Conservation (phyloP, 2,888 invertebrate species). For the Tipula lateralis region DNA sequence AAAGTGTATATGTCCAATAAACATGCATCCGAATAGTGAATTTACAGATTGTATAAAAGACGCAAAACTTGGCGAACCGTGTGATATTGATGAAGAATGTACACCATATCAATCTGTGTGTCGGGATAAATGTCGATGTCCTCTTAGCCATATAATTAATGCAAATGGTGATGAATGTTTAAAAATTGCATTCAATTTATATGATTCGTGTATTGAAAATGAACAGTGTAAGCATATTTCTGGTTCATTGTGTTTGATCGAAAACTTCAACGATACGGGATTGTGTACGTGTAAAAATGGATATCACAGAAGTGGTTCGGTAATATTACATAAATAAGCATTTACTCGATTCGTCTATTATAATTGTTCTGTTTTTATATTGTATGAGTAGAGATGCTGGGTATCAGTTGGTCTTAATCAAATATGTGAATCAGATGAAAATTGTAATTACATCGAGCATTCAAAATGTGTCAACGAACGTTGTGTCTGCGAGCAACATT, state of each 20-base stretch:
- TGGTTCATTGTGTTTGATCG: conserved; percentile 34
- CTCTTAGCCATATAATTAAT: conserved; percentile 42
- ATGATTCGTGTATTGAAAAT: conserved; percentile 36
- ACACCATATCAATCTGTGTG: conserved; percentile 43
- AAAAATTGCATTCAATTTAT: conserved; percentile 34
- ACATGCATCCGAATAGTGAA: conserved; percentile 42
- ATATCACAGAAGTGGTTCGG: conserved; percentile 36
- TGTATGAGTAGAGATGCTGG: conserved; percentile 37
- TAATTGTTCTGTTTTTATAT: background rate
- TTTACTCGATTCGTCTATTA: background rate
- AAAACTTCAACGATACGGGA: conserved; percentile 30
- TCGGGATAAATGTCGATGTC: conserved; percentile 43
- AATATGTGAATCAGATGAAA: conserved; percentile 37
- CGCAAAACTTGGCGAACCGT: conserved; percentile 40
- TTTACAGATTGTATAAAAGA: conserved; percentile 42
- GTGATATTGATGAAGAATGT: conserved; percentile 44
- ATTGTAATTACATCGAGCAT: conserved; percentile 35
- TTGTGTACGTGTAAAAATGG: conserved; percentile 35
- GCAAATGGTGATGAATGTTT: conserved; percentile 37
- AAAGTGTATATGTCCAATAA: conserved; percentile 43
- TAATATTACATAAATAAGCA: conserved; percentile 32
- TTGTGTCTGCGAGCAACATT: conserved; percentile 35
- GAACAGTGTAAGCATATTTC: conserved; percentile 35
- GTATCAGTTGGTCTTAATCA: conserved; percentile 35
- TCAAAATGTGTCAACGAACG: conserved; percentile 34